A percentile compares a stretch with the other conserved stretches of the same genome.
These are phyloP conservation scores for Salticus scenicus DNA, from an alignment of 2,888 invertebrate genomes.

Conservation along the genomic window DNA sequence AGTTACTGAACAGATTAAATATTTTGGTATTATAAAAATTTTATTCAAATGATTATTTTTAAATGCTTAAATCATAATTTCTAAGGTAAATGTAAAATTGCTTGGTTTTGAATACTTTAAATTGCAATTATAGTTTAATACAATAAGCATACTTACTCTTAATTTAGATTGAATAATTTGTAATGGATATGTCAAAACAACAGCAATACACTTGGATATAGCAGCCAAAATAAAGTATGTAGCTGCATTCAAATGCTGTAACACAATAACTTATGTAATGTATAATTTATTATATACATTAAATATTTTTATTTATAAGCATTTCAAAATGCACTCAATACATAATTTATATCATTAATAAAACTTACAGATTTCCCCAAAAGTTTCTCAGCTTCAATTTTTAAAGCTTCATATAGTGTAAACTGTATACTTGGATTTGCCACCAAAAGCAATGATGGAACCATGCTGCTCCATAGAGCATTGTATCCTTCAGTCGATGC, in stretches of 20 bases:
- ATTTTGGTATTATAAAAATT: no score
- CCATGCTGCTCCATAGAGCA: constrained; percentile 88
- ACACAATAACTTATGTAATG: no score
- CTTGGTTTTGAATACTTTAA: no score
- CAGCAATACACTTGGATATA: constrained; percentile 88
- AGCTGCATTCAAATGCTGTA: constrained; percentile 77
- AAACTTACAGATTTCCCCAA: constrained; percentile 13
- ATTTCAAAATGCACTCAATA: no score
- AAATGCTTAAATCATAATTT: no score
- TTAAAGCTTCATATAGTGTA: constrained; percentile 91
- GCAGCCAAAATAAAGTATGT: constrained; percentile 87
- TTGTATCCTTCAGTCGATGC: constrained; percentile 83
- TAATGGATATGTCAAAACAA: constrained; percentile 90
- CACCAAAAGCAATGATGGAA: constrained; percentile 89
- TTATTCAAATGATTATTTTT: no score
- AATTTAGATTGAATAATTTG: constrained; percentile 89
- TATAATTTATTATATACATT: no score
- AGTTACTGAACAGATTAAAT: no score
- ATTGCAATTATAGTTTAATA: no score
- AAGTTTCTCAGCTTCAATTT: constrained; percentile 75
- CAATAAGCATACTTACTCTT: constrained; percentile 77
- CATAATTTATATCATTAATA: background rate
- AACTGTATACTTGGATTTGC: constrained; percentile 94
- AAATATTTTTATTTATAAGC: no score
- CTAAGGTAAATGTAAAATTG: no score